A percentile compares a stretch with the other conserved stretches of the same genome.
phyloP scores from a whole-genome alignment of 2,888 invertebrate genomes.

The Antitype chi region DNA sequence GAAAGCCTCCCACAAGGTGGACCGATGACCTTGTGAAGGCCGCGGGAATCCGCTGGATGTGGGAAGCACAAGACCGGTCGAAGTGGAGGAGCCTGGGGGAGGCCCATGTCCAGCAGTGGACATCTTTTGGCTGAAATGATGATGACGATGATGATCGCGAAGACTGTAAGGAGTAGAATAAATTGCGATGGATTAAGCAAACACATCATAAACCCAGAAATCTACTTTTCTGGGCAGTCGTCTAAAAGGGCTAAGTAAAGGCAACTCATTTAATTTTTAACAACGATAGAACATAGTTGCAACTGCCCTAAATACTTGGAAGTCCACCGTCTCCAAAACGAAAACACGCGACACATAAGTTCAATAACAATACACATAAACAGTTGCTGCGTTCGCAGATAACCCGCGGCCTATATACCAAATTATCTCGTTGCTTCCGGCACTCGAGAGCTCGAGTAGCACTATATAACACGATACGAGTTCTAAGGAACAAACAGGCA shows the following conservation, averaged over 20 bases:
- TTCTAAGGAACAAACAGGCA: slow-evolving; percentile 25
- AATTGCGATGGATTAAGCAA: neutral
- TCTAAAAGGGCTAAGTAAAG: neutral
- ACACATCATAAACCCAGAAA: neutral
- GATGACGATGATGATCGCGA: neutral
- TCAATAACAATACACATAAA: slow-evolving; percentile 19
- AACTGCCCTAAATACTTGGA: neutral
- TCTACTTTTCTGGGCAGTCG: neutral
- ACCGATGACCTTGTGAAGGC: no score
- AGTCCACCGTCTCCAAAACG: neutral
- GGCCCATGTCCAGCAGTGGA: no score
- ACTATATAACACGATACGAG: slow-evolving; percentile 15
- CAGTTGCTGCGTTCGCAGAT: slow-evolving; percentile 39
- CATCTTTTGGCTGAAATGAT: no score
- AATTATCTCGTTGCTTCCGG: slow-evolving; percentile 61
- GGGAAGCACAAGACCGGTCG: no score
- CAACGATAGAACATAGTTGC: neutral
- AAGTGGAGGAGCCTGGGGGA: no score
- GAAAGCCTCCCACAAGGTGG: no score
- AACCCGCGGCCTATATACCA: slow-evolving; percentile 56
- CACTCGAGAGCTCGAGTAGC: slow-evolving; percentile 15
- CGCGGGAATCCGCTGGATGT: no score
- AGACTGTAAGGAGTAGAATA: neutral
- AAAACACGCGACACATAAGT: neutral
- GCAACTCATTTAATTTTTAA: neutral